Evolutionary conservation across 2,888 invertebrate species (phyloP), one percentile per base, ranked within the genome.

Genomic region (Agonum fuliginosum): DNA sequence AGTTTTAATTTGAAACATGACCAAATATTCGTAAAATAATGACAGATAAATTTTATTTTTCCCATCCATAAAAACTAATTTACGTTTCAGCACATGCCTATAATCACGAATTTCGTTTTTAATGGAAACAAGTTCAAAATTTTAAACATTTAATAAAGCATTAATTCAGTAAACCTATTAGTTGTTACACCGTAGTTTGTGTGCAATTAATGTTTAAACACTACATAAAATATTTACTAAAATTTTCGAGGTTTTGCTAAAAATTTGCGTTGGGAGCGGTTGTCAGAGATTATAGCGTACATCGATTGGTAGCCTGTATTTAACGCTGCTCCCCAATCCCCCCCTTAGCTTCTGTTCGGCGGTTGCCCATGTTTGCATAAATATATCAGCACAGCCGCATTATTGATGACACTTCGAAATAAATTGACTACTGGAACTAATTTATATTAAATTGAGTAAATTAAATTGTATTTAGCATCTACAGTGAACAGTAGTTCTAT

Each of bases 381-480:
- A 72, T 72, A 72, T 72, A 34, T 72, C 30, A 54, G 34, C 51
- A 48, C 20, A 41, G 46, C 58, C 62, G 41, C 74, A 62, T 74
- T 74, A 74, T 62, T 74, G 74, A 74, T 74, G 74, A 58, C 74
- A 74, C 65, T 46, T 46, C 74, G 65, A 74, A 74, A 74, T 74
- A 74, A 74, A 74, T 74, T 74, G 74, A 74, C 65, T 74, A 41
- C 46, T 74, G 74, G 65, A 67, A 75, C 48, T 75, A 75, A 75
- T 75, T 75, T 67, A 75, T 75, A 75, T 67, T 67, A 75, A 75
- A 75, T 75, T 51, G 67, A 75, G 34, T 75, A 75, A 67, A 75
- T 75, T 75, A 75, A 75, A 75, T 75, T 75, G 75, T 75, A 48
- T 67, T 67, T 75, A 75, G 54, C 54, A 24, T 72, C 41, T 58